These are phyloP conservation scores for Timema cristinae DNA, from an alignment of 2,888 invertebrate species.

Conservation along the genomic window DNA sequence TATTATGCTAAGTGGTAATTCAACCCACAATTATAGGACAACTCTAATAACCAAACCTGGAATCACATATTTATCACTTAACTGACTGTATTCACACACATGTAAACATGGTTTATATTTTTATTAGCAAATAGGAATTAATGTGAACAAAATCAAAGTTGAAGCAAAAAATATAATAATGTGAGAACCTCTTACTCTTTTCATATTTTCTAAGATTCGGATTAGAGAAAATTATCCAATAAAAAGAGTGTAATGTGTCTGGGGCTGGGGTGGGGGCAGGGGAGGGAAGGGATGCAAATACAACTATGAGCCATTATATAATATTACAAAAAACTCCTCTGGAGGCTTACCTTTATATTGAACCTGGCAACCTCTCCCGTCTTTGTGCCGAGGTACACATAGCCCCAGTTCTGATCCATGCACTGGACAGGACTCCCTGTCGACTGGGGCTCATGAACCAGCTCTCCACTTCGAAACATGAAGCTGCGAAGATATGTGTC, in stretches of 20 bases:
- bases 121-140: conserved; percentile 1
- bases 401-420: conserved; percentile 69
- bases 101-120: neutral
- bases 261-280: no score
- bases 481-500: conserved; percentile 59
- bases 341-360: conserved; percentile 57
- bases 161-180: no score
- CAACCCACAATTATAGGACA: no score
- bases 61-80: no score
- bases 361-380: conserved; percentile 67
- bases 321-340: no score
- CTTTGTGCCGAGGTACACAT: conserved; percentile 66
- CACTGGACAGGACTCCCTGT: conserved; percentile 65
- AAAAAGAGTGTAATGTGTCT: no score
- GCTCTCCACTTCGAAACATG: conserved; percentile 55
- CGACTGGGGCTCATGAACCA: conserved; percentile 51
- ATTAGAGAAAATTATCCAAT: no score
- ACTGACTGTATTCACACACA: no score
- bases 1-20: no score
- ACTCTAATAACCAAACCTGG: no score
- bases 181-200: no score
- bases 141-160: neutral
- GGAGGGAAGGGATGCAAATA: conserved; percentile 30
- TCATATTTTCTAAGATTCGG: no score
- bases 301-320: conserved; percentile 2